Percentiles rank a stretch among this genome's conserved stretches.
Conservation (phyloP, 1,140 invertebrate genomes). For the Brevipalpus yothersi region DNA sequence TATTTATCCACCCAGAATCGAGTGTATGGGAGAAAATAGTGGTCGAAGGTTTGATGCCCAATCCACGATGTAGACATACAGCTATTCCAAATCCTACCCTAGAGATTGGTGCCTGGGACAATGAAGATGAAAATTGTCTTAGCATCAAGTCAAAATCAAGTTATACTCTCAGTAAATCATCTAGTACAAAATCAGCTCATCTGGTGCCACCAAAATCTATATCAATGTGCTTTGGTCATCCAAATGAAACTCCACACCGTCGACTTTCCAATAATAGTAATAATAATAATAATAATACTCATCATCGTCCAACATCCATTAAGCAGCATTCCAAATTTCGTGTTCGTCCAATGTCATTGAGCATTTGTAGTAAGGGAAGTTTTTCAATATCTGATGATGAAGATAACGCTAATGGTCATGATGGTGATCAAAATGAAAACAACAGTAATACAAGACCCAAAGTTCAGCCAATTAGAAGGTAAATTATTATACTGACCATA, state of each 20-base stretch:
- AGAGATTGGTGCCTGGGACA: constrained; percentile 3
- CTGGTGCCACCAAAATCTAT: constrained; percentile 11
- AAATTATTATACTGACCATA: no score
- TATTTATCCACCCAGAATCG: constrained; percentile 25
- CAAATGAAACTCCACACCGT: neutral
- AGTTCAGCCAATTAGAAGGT: neutral
- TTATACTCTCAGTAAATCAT: neutral
- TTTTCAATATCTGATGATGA: constrained; percentile 10
- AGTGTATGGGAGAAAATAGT: constrained; percentile 48
- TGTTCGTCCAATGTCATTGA: constrained; percentile 11
- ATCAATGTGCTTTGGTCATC: constrained; percentile 13
- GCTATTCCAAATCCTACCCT: constrained; percentile 15
- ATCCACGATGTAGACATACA: constrained; percentile 34
- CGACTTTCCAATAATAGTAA: neutral
- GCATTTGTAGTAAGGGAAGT: constrained; percentile 10
- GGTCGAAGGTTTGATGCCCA: constrained; percentile 38
- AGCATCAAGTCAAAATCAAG: constrained; percentile 4
- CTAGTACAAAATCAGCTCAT: neutral
- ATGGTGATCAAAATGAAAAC: constrained; percentile 4
- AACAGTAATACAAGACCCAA: neutral
- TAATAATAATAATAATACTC: neutral
- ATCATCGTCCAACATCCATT: neutral
- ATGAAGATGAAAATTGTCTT: constrained; percentile 1
- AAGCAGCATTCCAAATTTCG: constrained; percentile 9
- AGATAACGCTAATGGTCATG: constrained; percentile 5